Percentiles rank a stretch among this genome's conserved stretches.
These are phyloP conservation scores for Atlantisia rogersi DNA, from an alignment of 2,113 vertebrate genomes.

Conservation along the genomic window DNA sequence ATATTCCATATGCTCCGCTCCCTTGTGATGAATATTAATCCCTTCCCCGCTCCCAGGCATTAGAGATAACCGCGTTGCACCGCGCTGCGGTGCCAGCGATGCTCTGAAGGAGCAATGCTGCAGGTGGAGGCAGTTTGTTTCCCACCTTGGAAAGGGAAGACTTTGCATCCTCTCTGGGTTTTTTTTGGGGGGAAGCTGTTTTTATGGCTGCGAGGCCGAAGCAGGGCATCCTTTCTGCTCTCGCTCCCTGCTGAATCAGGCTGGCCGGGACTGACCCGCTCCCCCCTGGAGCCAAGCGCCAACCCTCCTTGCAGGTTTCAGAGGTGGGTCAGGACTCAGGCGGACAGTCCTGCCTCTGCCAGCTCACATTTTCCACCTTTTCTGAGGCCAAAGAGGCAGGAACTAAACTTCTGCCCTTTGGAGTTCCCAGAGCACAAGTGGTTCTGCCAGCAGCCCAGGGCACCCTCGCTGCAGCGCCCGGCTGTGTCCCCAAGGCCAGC, in stretches of 20 bases:
- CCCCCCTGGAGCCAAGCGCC: accelerated
- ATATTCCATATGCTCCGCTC: constrained; percentile 73
- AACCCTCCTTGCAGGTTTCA: neutral
- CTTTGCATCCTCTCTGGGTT: neutral
- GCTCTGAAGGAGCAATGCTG: neutral
- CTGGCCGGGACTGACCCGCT: accelerated
- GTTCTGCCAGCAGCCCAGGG: neutral
- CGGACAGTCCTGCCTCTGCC: no score
- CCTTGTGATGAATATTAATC: constrained; percentile 74
- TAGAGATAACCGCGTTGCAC: constrained; percentile 1
- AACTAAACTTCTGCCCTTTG: neutral
- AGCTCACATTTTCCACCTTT: neutral
- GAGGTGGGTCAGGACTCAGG: neutral
- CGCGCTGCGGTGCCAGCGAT: neutral
- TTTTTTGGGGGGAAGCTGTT: neutral
- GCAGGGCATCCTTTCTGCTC: neutral
- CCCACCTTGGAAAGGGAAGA: accelerated
- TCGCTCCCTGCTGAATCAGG: accelerated
- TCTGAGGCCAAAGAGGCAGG: neutral
- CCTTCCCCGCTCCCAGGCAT: constrained; percentile 27
- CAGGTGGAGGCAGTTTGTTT: neutral
- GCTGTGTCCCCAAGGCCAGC: neutral
- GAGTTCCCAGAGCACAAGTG: neutral
- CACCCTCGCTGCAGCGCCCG: accelerated
- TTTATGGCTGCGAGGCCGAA: neutral